These are phyloP conservation scores for Chunga burmeisteri DNA, from an alignment of 2,113 vertebrate species.

Conservation along the genomic window DNA sequence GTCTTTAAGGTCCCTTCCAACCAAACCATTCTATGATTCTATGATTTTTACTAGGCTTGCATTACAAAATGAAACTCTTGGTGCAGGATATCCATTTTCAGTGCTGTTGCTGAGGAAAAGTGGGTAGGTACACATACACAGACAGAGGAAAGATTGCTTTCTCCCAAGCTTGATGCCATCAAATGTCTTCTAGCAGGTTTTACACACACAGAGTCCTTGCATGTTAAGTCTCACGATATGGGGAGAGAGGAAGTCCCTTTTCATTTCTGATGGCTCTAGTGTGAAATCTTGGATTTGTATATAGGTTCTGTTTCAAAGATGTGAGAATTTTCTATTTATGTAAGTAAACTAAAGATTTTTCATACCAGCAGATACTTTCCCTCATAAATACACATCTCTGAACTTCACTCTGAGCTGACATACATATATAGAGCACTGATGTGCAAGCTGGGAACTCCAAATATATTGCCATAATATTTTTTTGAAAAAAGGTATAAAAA, in stretches of 20 bases:
- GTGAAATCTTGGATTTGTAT: not conserved
- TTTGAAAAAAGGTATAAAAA: not conserved
- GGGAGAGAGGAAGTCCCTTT: not conserved
- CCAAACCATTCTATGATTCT: too few relatives aligned
- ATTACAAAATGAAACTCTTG: not conserved
- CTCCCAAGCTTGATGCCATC: not conserved
- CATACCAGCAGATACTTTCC: not conserved
- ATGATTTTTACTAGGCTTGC: not conserved
- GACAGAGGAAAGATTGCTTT: not conserved
- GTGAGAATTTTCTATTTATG: not conserved
- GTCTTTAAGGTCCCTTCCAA: too few relatives aligned
- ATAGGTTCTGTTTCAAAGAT: not conserved
- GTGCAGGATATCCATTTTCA: not conserved
- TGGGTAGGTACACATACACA: not conserved
- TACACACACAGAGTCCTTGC: not conserved
- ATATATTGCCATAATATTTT: not conserved
- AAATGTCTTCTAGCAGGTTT: not conserved
- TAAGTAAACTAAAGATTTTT: not conserved
- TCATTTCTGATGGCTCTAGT: not conserved
- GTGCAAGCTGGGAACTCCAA: not conserved
- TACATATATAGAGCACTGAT: not conserved
- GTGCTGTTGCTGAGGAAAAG: not conserved
- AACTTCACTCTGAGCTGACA: not conserved
- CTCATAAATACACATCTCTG: not conserved
- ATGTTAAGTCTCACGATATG: not conserved